These are phyloP conservation scores for Australoheros facetus DNA, from an alignment of 2,797 vertebrate species.

Conservation along the genomic window DNA sequence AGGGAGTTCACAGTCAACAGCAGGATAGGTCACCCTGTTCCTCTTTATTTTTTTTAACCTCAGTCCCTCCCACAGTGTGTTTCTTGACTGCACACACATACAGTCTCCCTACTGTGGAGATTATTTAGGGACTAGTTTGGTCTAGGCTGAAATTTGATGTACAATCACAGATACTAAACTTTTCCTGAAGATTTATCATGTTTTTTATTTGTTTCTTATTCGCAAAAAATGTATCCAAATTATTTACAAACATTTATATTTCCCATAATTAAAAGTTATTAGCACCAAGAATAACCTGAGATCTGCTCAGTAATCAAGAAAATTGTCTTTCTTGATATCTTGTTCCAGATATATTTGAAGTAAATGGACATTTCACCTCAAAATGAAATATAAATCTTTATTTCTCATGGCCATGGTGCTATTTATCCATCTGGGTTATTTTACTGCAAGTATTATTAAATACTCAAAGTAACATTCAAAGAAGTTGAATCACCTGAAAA, in stretches of 20 bases:
- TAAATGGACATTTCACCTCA: background rate
- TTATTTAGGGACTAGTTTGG: background rate
- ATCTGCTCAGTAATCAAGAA: background rate
- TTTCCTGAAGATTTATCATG: background rate
- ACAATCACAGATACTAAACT: background rate
- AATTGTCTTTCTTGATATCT: too few species aligned
- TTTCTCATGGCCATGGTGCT: background rate
- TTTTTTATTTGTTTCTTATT: background rate
- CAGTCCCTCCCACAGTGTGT: slow-evolving; percentile 9
- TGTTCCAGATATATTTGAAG: background rate
- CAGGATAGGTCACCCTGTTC: slow-evolving; percentile 62
- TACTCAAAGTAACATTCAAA: too few species aligned
- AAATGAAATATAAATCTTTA: background rate
- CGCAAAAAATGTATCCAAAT: background rate
- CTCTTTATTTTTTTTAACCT: slow-evolving; percentile 22
- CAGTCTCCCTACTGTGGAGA: background rate
- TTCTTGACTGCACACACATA: slow-evolving; percentile 20
- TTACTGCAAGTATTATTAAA: too few species aligned
- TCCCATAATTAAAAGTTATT: background rate
- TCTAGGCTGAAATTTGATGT: background rate
- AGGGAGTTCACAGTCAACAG: slow-evolving; percentile 64
- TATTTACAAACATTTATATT: background rate
- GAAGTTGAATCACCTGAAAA: too few species aligned
- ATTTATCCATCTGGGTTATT: background rate
- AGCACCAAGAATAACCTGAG: background rate